Percentiles rank a stretch among this genome's conserved stretches.
These are phyloP conservation scores for Strigamia crassipes DNA, from an alignment of 2,888 invertebrate species.

Conservation along the genomic window DNA sequence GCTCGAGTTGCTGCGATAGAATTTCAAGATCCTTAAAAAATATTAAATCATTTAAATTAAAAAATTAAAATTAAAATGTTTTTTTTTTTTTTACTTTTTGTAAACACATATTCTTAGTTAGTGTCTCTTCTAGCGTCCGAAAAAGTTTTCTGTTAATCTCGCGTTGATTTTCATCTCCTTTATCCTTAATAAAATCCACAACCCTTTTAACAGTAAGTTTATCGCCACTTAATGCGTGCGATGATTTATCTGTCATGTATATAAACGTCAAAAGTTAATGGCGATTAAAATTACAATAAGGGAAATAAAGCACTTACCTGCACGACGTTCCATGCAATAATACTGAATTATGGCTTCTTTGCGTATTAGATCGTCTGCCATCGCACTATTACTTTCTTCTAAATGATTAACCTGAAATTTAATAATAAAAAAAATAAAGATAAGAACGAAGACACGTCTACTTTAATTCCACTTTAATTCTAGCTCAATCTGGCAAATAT, in stretches of 20 bases:
- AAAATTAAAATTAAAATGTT: not conserved
- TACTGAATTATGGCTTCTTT: conserved; percentile 62
- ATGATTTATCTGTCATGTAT: conserved; percentile 43
- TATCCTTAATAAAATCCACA: conserved; percentile 59
- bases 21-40: not conserved
- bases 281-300: not conserved
- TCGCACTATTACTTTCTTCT: conserved; percentile 61
- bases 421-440: conserved; percentile 41
- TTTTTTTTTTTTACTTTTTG: conserved; percentile 56
- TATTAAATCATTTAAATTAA: not conserved
- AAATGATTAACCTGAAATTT: conserved; percentile 56
- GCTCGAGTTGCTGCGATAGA: conserved; percentile 13
- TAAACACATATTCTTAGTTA: conserved; percentile 64
- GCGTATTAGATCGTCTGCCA: conserved; percentile 62
- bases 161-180: conserved; percentile 57
- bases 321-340: conserved; percentile 61
- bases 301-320: conserved; percentile 52
- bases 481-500: no score
- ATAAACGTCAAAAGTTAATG: conserved; percentile 22
- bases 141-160: conserved; percentile 58
- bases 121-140: conserved; percentile 62
- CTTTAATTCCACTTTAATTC: not conserved
- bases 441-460: not conserved
- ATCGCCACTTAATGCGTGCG: conserved; percentile 51
- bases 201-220: conserved; percentile 59